Percentiles rank a stretch among this genome's conserved stretches.
Conservation (phyloP, 2,797 vertebrate genomes). For the Varecia variegata region DNA sequence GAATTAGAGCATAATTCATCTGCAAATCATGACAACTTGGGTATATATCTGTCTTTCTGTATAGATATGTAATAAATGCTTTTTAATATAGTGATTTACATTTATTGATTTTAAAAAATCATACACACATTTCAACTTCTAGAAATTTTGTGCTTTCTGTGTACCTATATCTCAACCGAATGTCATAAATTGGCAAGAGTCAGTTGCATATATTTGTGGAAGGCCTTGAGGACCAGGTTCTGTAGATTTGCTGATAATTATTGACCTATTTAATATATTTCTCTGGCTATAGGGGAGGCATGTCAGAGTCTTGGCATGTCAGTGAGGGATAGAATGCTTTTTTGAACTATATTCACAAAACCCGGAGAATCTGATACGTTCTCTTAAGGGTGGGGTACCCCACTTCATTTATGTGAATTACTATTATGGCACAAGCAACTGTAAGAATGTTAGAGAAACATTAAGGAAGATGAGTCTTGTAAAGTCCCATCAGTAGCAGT, state of each 20-base stretch:
- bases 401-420: not conserved
- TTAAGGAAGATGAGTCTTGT: not conserved
- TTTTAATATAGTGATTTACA: conserved; percentile 39
- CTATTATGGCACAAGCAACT: not conserved
- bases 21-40: not conserved
- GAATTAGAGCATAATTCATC: conserved; percentile 39
- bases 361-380: not conserved
- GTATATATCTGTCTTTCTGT: not conserved
- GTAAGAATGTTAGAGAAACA: not conserved
- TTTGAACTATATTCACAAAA: not conserved
- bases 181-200: not conserved
- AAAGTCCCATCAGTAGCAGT: not conserved
- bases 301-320: not conserved
- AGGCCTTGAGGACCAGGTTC: not conserved
- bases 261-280: not conserved
- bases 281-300: not conserved
- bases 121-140: not conserved
- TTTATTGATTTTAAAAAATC: conserved; percentile 30
- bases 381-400: not conserved
- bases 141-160: not conserved
- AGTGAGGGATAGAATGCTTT: not conserved
- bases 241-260: not conserved
- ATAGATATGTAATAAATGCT: not conserved
- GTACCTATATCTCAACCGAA: not conserved
- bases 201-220: not conserved